Evolutionary conservation across 1,140 invertebrate species (phyloP), one percentile per base, ranked within the genome.

Genomic region (Dreissena rostriformis): DNA sequence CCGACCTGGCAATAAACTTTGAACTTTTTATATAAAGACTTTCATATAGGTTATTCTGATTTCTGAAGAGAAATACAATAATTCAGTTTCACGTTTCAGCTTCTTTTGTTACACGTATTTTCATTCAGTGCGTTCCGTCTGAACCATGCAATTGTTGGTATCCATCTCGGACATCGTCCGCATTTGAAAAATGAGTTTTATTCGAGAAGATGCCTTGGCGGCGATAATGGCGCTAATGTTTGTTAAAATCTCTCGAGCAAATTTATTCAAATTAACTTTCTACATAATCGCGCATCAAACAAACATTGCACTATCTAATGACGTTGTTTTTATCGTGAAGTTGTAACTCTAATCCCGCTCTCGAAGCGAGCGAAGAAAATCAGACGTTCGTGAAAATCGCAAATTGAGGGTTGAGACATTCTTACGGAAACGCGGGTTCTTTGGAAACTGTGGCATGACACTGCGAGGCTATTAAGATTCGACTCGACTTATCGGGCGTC

Each of bases 261-360:
- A 79, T 61, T 79, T 70, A 79, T 79, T 79, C 70, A 68, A 79
- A 79, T 53, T 49, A 70, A 67, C 22, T 70, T n/a, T 52, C 77
- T 55, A 71, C 57, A 70, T 65, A 57, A 52, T 5, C 22, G 28
- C 52, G 51, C 77, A 29, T 79, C 77, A 79, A 79, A 79, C 63
- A 39, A 71, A 55, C 39, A 17, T 61, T 71, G 55, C 28, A 57
- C 66, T 51, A 52, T 29, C 61, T 79, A 79, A 79, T 79, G 77
- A 49, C 12, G 0, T 39, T 68, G 77, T 70, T 79, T 39, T 79
- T 67, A 24, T 71, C 67, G 68, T 7, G n/a, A n/a, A 10, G 0
- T 49, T 71, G 67, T 70, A 52, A 22, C 15, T 55, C 29, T 55
- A 79, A 70, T 79, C 77, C 65, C n/a, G 10, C 0, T 24, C 39